These are phyloP conservation scores for Chunga burmeisteri DNA, from an alignment of 2,113 vertebrate species.

Conservation along the genomic window DNA sequence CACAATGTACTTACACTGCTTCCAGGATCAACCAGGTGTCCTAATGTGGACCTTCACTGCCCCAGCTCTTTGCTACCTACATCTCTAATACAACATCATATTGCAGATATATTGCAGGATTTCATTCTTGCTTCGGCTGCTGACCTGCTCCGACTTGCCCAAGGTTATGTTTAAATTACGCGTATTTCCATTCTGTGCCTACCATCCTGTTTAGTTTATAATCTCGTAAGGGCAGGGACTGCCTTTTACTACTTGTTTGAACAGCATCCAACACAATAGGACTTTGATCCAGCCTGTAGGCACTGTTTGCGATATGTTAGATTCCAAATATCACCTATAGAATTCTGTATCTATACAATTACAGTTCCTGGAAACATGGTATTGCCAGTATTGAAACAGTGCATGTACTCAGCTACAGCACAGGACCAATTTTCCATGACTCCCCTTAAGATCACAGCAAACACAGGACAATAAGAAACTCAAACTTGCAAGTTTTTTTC, in stretches of 20 bases:
- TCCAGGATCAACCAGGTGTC: not conserved
- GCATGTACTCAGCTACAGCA: not conserved
- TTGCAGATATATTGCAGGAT: not conserved
- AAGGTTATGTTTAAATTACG: constrained; percentile 21
- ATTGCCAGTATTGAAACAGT: not conserved
- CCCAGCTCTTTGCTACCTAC: not conserved
- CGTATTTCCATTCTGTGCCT: not conserved
- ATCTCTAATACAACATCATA: not conserved
- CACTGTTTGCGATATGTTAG: not conserved
- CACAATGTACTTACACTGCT: not conserved
- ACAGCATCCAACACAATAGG: constrained; percentile 13
- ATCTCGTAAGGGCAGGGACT: not conserved
- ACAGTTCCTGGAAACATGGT: not conserved
- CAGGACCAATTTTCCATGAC: not conserved
- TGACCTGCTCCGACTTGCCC: not conserved
- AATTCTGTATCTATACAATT: not conserved
- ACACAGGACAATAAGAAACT: not conserved
- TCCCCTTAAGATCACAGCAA: not conserved
- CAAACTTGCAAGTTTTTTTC: not conserved
- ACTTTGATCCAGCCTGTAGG: constrained; percentile 27
- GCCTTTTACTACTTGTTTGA: constrained; percentile 49
- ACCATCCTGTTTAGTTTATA: constrained; percentile 6
- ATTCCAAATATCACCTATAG: not conserved
- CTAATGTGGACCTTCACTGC: not conserved
- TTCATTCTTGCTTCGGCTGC: not conserved